Conservation (phyloP, 2,797 vertebrate species). For the Simalia tracyae region DNA sequence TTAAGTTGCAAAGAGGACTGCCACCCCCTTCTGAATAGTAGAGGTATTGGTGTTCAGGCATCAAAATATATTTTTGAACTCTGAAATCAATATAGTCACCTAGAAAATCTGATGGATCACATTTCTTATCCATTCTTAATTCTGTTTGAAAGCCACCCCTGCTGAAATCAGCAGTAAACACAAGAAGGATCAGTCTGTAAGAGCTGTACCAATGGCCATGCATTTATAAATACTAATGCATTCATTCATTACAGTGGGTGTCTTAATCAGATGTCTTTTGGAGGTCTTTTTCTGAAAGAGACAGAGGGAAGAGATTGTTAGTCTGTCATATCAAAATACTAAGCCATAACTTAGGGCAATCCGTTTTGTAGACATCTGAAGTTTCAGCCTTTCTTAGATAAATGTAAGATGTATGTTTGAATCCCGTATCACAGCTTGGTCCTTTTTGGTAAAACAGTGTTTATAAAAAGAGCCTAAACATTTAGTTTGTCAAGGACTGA, state of each 20-base stretch:
- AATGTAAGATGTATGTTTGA: not conserved
- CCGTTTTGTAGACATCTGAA: not conserved
- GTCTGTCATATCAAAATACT: not conserved
- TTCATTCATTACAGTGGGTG: not conserved
- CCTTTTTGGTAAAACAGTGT: not conserved
- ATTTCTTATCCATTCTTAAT: not conserved
- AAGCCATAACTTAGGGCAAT: not conserved
- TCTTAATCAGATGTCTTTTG: not conserved
- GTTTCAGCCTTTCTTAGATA: not conserved
- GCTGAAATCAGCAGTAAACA: not conserved
- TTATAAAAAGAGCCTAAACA: conserved; percentile 10
- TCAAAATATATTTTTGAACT: not conserved
- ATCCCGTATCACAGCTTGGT: not conserved
- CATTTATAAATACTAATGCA: not conserved
- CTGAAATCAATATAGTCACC: not conserved
- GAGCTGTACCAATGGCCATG: too few relatives aligned
- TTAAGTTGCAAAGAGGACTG: not conserved
- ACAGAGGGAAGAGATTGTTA: not conserved
- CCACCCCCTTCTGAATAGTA: not conserved
- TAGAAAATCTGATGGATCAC: not conserved
- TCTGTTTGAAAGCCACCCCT: not conserved
- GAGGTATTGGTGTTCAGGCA: not conserved
- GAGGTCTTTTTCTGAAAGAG: not conserved
- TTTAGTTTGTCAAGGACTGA: not conserved
- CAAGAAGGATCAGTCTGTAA: too few relatives aligned